Evolutionary conservation across 2,113 vertebrate genomes (phyloP), one percentile per base, ranked within the genome.

Genomic region (Picathartes gymnocephalus): DNA sequence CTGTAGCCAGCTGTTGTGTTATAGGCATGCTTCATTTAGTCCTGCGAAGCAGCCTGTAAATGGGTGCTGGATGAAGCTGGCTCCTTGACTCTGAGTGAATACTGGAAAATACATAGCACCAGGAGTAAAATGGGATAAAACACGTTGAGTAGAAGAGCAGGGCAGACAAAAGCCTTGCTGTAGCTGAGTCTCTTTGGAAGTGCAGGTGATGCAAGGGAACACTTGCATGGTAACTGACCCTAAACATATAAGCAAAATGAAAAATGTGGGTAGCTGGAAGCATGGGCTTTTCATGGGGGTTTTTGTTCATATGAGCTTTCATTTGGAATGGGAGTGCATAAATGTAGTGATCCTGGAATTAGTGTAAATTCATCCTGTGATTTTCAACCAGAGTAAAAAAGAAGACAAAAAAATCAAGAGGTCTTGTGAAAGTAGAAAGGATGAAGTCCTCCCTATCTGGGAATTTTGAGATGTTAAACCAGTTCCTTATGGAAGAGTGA

Each of bases 81-180:
- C 64, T 88, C 11, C 51, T 71, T 86, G 92, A 58, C 68, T 92
- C 45, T 66, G 82, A 90, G 30, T 2, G 9, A 80, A 79, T 78
- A 51, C 71, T 92, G 76, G 71, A 83, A 93, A 90, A 70, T 78
- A 88, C 27, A 47, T 30, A 81, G 48, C 60, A 84, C 44, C 35
- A 68, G 58, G 50, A 90, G 51, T 86, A 88, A 92, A 90, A 92
- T 73, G 83, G 58, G 57, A 48, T 61, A 79, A 96, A 91, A 82
- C n/a, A 57, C 21, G 65, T 88, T 76, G 58, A 82, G 40, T 72
- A 70, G 45, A 83, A 83, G 76, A 90, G 58, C 13, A 68, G 66
- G 88, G 33, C 48, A 65, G 71, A 73, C 27, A 77, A 74, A 95
- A 94, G 30, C 47, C 44, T 86, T 88, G 44, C 56, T 47, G 78